phyloP scores from a whole-genome alignment of 1,140 invertebrate species.

The Charaxes varanes region DNA sequence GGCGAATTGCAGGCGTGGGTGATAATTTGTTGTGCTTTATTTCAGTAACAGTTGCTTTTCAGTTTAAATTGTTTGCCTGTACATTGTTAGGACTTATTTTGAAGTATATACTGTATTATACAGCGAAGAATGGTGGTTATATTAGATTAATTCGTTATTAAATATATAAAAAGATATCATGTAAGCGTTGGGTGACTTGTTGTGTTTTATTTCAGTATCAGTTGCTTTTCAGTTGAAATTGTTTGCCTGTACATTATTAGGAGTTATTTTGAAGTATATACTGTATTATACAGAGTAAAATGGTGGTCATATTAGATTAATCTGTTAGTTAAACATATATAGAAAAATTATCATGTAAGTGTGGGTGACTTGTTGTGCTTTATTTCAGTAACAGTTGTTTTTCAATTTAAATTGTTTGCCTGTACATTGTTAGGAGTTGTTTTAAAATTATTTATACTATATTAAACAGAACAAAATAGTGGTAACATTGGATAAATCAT shows the following conservation, averaged over 20 bases:
- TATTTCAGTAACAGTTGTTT: background rate
- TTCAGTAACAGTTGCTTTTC: conserved; percentile 1
- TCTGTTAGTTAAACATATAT: too few relatives aligned
- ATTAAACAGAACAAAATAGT: too few relatives aligned
- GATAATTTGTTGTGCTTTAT: conserved; percentile 2
- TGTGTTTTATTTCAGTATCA: background rate
- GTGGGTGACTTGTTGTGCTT: conserved; percentile 4
- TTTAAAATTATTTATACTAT: background rate
- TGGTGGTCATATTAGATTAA: too few relatives aligned
- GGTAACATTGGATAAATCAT: too few relatives aligned
- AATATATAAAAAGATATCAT: too few relatives aligned
- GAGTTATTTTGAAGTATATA: background rate
- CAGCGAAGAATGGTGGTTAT: too few relatives aligned
- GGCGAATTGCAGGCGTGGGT: conserved; percentile 7
- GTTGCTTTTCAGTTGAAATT: too few relatives aligned
- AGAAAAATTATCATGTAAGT: too few relatives aligned
- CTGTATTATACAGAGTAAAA: too few relatives aligned
- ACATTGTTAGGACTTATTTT: background rate
- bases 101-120: background rate
- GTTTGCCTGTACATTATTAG: conserved; percentile 1
- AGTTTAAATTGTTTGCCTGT: conserved; percentile 2
- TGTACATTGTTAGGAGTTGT: background rate
- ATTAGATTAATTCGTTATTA: too few relatives aligned
- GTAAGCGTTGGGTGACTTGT: conserved; percentile 3
- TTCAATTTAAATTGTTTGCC: too few relatives aligned